phyloP scores from a whole-genome alignment of 2,888 invertebrate genomes.

The Spodoptera littoralis region DNA sequence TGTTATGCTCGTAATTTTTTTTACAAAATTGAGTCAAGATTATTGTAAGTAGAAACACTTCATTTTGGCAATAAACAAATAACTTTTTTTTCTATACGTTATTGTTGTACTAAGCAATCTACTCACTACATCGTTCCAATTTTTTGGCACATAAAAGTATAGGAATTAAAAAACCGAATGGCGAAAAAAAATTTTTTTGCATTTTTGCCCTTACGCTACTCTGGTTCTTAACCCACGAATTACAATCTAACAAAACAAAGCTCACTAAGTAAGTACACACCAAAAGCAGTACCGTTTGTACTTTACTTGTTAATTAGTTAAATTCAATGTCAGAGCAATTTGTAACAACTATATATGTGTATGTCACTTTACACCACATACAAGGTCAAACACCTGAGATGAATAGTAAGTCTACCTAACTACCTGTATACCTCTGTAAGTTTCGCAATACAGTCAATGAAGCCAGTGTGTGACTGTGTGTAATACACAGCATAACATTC shows the following conservation, averaged over 20 bases:
- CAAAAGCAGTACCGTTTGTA: slow-evolving; percentile 26
- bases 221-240: too few relatives aligned
- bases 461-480: slow-evolving; percentile 64
- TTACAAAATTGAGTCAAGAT: too few relatives aligned
- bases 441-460: slow-evolving; percentile 79
- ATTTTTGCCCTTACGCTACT: too few relatives aligned
- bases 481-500: slow-evolving; percentile 74
- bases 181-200: too few relatives aligned
- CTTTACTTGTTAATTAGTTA: slow-evolving; percentile 55
- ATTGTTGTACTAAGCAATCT: too few relatives aligned
- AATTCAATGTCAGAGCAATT: slow-evolving; percentile 55
- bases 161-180: too few relatives aligned
- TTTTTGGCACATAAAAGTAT: too few relatives aligned
- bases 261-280: slow-evolving; percentile 7
- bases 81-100: too few relatives aligned
- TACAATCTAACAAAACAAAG: slow-evolving; percentile 10
- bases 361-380: slow-evolving; percentile 68
- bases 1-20: too few relatives aligned
- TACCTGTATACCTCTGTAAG: slow-evolving; percentile 45
- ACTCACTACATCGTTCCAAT: too few relatives aligned
- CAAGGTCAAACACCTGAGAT: slow-evolving; percentile 76
- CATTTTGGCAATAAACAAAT: too few relatives aligned
- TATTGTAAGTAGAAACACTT: too few relatives aligned
- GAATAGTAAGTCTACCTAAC: slow-evolving; percentile 66
- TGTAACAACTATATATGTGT: slow-evolving; percentile 64